phyloP scores from a whole-genome alignment of 1,140 invertebrate species.

The Ceratina japonica region DNA sequence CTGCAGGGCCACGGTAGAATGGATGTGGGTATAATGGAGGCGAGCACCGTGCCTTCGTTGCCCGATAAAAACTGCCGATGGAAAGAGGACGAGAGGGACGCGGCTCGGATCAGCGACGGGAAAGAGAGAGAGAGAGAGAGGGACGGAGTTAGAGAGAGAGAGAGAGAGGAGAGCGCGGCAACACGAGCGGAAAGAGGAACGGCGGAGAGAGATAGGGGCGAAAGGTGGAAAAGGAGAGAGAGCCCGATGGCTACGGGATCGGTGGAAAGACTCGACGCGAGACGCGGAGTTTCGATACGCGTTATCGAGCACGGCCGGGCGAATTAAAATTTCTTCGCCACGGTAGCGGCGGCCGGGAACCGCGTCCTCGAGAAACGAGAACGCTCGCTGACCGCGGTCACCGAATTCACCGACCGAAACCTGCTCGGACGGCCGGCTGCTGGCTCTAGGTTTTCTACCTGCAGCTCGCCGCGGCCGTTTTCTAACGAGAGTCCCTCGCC shows the following conservation, averaged over 20 bases:
- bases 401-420: conserved; percentile 21
- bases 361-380: conserved; percentile 43
- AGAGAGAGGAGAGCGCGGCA: conserved; percentile 56
- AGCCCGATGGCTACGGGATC: conserved; percentile 13
- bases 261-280: conserved; percentile 57
- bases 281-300: conserved; percentile 61
- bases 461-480: neutral
- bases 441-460: too few species aligned
- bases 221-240: conserved; percentile 7
- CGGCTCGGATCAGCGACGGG: conserved; percentile 48
- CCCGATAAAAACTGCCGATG: conserved; percentile 65
- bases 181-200: conserved; percentile 26
- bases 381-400: conserved; percentile 25
- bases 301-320: conserved; percentile 60
- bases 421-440: neutral
- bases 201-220: conserved; percentile 52
- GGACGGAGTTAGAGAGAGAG: conserved; percentile 56
- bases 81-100: conserved; percentile 54
- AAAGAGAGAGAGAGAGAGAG: conserved; percentile 48
- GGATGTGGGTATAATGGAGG: conserved; percentile 65
- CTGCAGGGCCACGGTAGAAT: conserved; percentile 56
- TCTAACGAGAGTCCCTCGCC: neutral
- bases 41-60: conserved; percentile 62
- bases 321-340: conserved; percentile 65
- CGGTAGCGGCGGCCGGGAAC: conserved; percentile 7